phyloP scores from a whole-genome alignment of 1,140 invertebrate species.

The Bombus waltoni region DNA sequence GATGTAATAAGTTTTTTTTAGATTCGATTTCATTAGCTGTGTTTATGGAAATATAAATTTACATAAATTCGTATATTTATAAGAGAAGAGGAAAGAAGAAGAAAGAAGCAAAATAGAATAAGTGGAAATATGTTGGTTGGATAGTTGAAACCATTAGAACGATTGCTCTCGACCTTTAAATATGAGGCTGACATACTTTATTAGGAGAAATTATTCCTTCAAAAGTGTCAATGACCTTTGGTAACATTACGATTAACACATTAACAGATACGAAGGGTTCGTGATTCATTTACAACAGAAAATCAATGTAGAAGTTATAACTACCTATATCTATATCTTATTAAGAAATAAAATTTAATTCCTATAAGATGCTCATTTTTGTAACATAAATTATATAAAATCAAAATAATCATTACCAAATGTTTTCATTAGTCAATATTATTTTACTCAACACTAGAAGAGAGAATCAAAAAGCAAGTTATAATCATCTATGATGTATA shows the following conservation, averaged over 20 bases:
- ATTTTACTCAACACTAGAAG: not conserved
- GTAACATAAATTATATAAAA: not conserved
- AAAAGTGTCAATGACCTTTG: constrained; percentile 22
- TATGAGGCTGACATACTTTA: constrained; percentile 34
- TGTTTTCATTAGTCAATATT: not conserved
- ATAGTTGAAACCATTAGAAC: constrained; percentile 14
- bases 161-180: constrained; percentile 42
- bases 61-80: not conserved
- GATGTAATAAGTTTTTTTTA: too few species aligned
- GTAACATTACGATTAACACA: constrained; percentile 30
- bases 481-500: too few species aligned
- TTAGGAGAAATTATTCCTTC: constrained; percentile 29
- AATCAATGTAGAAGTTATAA: not conserved
- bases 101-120: not conserved
- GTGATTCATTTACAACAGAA: constrained; percentile 8
- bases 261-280: not conserved
- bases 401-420: not conserved
- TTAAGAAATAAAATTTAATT: not conserved
- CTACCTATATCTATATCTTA: not conserved
- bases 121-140: constrained; percentile 14
- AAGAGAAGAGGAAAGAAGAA: not conserved
- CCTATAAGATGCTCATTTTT: not conserved
- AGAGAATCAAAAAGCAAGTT: not conserved
- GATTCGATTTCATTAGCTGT: not conserved
- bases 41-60: not conserved